Evolutionary conservation across 2,113 vertebrate genomes (phyloP).

Genomic region (Crotalus horridus): DNA sequence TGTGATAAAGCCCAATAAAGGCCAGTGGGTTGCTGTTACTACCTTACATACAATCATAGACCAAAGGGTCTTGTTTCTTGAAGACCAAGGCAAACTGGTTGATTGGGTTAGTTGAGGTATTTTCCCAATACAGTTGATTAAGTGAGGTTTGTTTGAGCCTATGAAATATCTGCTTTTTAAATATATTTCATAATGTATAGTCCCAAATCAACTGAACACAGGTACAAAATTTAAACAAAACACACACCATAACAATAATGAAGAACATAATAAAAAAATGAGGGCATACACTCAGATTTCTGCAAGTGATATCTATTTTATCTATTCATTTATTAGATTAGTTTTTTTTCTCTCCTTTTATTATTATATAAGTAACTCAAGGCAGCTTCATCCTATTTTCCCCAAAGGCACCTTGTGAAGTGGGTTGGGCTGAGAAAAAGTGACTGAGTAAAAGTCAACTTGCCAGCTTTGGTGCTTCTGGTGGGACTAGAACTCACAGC

Average conservation of each 20-base stretch:
- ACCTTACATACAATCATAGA: neutral
- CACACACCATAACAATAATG: neutral
- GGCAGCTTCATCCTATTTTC: neutral
- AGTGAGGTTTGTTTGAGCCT: neutral
- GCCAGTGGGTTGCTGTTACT: neutral
- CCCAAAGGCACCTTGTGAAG: neutral
- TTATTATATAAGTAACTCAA: neutral
- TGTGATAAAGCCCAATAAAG: neutral
- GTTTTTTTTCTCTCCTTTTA: neutral
- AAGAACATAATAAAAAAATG: neutral
- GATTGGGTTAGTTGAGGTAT: neutral
- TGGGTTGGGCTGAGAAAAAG: neutral
- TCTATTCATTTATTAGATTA: neutral
- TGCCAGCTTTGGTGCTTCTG: too few species aligned
- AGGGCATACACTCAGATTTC: neutral
- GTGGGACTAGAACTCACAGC: too few species aligned
- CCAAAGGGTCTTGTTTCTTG: neutral
- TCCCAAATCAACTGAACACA: neutral
- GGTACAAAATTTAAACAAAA: neutral
- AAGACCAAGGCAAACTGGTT: neutral
- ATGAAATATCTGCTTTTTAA: neutral
- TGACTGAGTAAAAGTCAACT: too few species aligned
- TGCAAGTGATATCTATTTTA: neutral
- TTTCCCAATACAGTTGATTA: neutral
- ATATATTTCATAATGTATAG: neutral